Percentiles rank a stretch among this genome's conserved stretches.
Conservation (phyloP, 1,140 invertebrate genomes). For the Platorchestia sp. region DNA sequence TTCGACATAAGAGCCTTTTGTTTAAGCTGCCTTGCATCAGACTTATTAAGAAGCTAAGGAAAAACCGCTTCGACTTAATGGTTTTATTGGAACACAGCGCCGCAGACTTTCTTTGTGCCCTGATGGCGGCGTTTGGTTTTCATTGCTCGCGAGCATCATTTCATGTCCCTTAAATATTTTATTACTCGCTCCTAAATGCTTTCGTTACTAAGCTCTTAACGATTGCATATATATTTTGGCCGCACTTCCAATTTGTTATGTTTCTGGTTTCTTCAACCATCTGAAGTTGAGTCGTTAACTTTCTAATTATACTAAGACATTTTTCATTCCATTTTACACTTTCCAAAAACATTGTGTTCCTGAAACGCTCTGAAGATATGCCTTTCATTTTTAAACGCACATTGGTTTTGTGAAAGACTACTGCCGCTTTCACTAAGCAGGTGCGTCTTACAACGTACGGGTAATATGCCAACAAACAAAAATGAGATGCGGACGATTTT, state of each 20-base stretch:
- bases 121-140: neutral
- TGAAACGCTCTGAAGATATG: neutral
- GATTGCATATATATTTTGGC: neutral
- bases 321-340: neutral
- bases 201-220: neutral
- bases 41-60: neutral
- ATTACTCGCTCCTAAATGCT: neutral
- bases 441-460: too few species aligned
- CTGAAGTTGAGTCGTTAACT: neutral
- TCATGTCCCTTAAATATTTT: neutral
- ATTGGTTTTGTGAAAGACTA: neutral
- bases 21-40: conserved; percentile 6
- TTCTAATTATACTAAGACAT: neutral
- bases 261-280: neutral
- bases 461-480: too few species aligned
- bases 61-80: neutral
- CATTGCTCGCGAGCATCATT: neutral
- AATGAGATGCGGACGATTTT: too few species aligned
- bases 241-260: neutral
- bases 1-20: neutral
- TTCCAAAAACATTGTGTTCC: neutral
- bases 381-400: neutral
- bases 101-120: neutral
- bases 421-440: too few species aligned
- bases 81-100: neutral